Evolutionary conservation across 2,888 invertebrate genomes (phyloP), one percentile per base, ranked within the genome.

Genomic region (Siphlonurus alternatus): DNA sequence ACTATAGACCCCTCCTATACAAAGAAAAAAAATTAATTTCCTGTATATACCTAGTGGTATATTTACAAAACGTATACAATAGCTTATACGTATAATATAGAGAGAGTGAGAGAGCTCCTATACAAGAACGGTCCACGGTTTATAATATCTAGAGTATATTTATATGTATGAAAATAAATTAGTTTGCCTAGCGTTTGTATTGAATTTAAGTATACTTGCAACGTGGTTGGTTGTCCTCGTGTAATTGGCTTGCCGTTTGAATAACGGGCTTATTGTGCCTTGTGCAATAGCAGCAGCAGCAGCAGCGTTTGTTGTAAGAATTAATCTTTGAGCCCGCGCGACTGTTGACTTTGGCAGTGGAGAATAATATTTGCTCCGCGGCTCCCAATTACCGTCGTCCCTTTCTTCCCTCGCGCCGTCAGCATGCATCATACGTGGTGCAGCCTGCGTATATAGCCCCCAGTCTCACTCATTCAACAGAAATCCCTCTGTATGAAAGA

Each of bases 311-410:
- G 38, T 38, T 20, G 22, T 56, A 56, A 56, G 56, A 56, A 56
- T 56, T 56, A 56, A 56, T 56, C 56, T 56, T 22, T 56, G 56
- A 56, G 56, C 56, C 56, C 56, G 56, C 38, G 38, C 38, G 56
- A n/a, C 56, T 56, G 56, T 56, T 56, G n/a, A 56, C 56, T 56
- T 22, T n/a, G 56, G 56, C 56, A n/a, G n/a, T n/a, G 7, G n/a
- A 22, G 56, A 22, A 56, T 56, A 56, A 56, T 56, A 56, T 56
- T 56, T 56, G 56, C 56, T 56, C 22, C 56, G 56, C 56, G 56
- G 56, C 56, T 56, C 56, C 56, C 56, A 38, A 56, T 56, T 56
- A 56, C 56, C 56, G 56, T 10, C 7, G 19, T 20, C 22, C 20
- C 20, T 22, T n/a, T 56, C n/a, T 56, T 3, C 22, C 56, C 5